Evolutionary conservation across 1,140 invertebrate genomes (phyloP), one percentile per base, ranked within the genome.

Genomic region (Drosophila ironensis): DNA sequence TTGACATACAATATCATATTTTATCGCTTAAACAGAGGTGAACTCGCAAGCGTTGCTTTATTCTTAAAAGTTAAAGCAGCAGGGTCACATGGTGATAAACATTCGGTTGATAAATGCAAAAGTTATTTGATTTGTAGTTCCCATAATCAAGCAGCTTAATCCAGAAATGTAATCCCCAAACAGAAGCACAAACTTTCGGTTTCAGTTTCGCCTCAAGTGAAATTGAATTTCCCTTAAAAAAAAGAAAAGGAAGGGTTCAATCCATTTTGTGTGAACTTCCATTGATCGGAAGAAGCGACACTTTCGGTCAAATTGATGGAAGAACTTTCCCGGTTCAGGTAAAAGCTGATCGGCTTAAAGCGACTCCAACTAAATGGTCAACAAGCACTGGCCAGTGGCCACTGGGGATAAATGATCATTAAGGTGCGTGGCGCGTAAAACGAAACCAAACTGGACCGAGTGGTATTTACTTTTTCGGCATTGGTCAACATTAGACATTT

Each of bases 401-500:
- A 24, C 41, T 3, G 12, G 11, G 16, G 33, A 37, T 63, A 63
- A 47, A 63, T 63, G 59, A 63, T 63, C 59, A 63, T 63, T 63
- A 61, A 25, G 50, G 59, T 82, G 78, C 80, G 78, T 73, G 50
- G 59, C 86, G 78, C 80, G 78, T 73, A 59, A 71, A 78, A 51
- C 73, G 57, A 71, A 73, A 56, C 72, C 56, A 40, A 47, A 74
- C 72, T 59, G 45, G 33, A 72, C 67, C 41, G 19, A 64, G 57
- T 64, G 63, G 78, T 70, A 84, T 86, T 86, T 74, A 52, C 66
- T 86, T 86, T 86, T 86, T 82, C 66, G 78, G 25, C 25, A 8
- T 27, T 82, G 78, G 73, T 74, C 73, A 84, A 71, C 80, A 86
- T 66, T 78, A 86, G 80, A 86, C 80, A 86, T 72, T 86, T 86